Evolutionary conservation across 1,140 invertebrate species (phyloP).

Genomic region (Drosophila albomicans): DNA sequence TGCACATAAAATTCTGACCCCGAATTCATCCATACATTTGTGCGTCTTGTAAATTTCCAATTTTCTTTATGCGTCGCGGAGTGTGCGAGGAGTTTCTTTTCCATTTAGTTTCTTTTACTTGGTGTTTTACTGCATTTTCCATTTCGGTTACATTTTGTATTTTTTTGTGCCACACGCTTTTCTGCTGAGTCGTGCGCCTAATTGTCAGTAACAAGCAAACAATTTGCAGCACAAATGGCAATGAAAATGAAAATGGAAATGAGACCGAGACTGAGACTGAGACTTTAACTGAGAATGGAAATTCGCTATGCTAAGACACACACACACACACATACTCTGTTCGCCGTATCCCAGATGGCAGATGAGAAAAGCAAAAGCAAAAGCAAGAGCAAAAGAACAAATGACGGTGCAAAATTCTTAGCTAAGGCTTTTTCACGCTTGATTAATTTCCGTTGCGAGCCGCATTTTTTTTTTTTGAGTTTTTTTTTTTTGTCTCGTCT

Average conservation of each 20-base stretch:
- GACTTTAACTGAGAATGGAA: slow-evolving; percentile 17
- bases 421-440: slow-evolving; percentile 76
- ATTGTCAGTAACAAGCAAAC: slow-evolving; percentile 79
- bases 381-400: slow-evolving; percentile 46
- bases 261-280: background rate
- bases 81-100: background rate
- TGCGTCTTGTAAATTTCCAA: slow-evolving; percentile 70
- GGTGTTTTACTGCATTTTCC: slow-evolving; percentile 21
- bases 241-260: slow-evolving; percentile 40
- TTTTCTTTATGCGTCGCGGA: slow-evolving; percentile 53
- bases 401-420: slow-evolving; percentile 76
- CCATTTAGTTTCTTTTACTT: slow-evolving; percentile 51
- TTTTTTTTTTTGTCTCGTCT: slow-evolving; percentile 29
- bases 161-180: slow-evolving; percentile 43
- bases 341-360: background rate
- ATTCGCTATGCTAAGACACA: slow-evolving; percentile 17
- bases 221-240: slow-evolving; percentile 71
- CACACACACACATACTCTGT: background rate
- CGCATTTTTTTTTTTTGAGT: slow-evolving; percentile 24
- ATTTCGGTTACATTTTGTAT: slow-evolving; percentile 2
- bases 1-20: slow-evolving; percentile 55
- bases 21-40: slow-evolving; percentile 52
- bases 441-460: slow-evolving; percentile 67
- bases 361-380: slow-evolving; percentile 25
- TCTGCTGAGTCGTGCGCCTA: slow-evolving; percentile 79